Base-by-base conservation (phyloP, 2,888 invertebrate genomes). In the Baronia brevicornis region DNA sequence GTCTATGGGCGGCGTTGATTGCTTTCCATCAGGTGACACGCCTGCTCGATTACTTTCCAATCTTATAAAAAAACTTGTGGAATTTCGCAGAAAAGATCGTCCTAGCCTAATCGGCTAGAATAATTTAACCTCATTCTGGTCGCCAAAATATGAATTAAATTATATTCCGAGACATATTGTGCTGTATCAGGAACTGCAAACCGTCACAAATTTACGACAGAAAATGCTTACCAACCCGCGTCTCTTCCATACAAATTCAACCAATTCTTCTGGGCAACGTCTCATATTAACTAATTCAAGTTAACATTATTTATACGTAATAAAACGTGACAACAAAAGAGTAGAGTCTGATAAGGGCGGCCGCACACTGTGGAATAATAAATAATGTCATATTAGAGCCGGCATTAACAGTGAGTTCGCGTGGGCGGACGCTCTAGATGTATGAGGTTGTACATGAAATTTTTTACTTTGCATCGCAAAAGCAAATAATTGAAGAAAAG, bases 361-460 rank as follows among this genome's bases (percentile, higher is more conserved):
- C 48, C 54, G 53, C 53, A 60, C 63, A 69, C 67, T 60, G 58
- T 41, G 57, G 51, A 39, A 57, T 57, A 58, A 74, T 77, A 75
- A 77, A 77, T 75, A 71, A 75, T 50, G 65, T 71, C 74, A 67
- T 65, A 69, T 75, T 73, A 74, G 68, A 67, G 60, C 44, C 48
- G 44, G 65, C 48, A 62, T 59, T 66, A 61, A 60, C 48, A 45
- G 46, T 17, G 39, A 12, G 22, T 36, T 30, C 36, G 62, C 51
- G 61, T 62, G 54, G 68, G 71, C 56, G 62, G 40, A n/a, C n/a
- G n/a, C n/a, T n/a, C n/a, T n/a, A n/a, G n/a, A 36, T 13, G 33
- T 35, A 36, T 31, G 27, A 26, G 30, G 33, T 9, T 28, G 35
- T 27, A 37, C 17, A 22, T 38, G 38, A 36, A 19, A 33, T 37